Conservation (phyloP, 53 echinoderm and acorn worm genomes). For the Luidia sarsii region DNA sequence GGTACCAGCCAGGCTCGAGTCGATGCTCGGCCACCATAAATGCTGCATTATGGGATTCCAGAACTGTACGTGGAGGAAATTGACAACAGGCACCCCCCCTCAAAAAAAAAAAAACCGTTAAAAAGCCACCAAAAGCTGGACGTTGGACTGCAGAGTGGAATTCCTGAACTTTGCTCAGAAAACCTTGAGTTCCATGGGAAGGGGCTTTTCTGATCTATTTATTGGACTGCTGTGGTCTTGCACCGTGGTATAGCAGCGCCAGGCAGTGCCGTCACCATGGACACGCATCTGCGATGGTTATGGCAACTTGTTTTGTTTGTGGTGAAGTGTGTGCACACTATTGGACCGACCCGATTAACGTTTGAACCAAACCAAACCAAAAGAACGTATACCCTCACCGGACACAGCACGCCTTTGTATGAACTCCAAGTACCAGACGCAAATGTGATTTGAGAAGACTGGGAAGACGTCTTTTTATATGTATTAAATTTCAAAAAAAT, state of each 20-base stretch:
- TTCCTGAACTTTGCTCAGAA: background rate
- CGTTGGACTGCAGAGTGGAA: background rate
- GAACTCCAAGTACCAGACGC: no score
- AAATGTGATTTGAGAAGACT: slow-evolving; percentile 7
- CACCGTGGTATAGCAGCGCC: slow-evolving; percentile 20
- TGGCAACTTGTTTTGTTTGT: slow-evolving; percentile 1
- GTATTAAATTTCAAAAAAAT: no score
- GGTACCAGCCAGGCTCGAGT: background rate
- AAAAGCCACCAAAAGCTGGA: background rate
- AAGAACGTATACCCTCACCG: no score
- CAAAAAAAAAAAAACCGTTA: no score
- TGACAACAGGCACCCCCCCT: no score
- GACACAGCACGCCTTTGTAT: no score
- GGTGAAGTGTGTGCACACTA: slow-evolving; percentile 36
- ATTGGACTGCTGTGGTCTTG: slow-evolving; percentile 8
- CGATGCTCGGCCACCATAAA: background rate
- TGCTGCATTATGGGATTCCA: slow-evolving; percentile 41
- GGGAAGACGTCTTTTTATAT: background rate
- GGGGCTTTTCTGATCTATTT: background rate
- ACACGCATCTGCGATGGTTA: background rate
- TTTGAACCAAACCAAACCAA: background rate
- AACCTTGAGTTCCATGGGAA: background rate
- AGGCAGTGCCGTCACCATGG: background rate
- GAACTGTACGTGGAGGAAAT: slow-evolving; percentile 5
- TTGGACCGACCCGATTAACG: background rate